phyloP scores from a whole-genome alignment of 2,888 invertebrate species.

The Acanthacorydalis orientalis region DNA sequence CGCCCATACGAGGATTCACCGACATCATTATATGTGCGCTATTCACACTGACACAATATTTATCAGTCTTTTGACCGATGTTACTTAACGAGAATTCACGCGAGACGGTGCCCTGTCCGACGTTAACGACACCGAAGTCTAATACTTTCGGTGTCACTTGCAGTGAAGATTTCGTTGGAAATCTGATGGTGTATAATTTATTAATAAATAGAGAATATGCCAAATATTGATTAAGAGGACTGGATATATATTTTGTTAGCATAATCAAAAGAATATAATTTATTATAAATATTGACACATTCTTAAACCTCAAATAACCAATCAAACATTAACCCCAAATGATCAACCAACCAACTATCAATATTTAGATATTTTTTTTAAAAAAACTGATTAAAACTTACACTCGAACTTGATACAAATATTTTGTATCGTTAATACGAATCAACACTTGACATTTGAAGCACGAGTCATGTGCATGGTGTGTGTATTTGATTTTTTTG shows the following conservation, averaged over 20 bases:
- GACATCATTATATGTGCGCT: constrained; percentile 13
- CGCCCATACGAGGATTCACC: not conserved
- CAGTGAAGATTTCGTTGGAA: constrained; percentile 16
- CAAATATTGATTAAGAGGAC: no score
- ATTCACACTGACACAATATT: constrained; percentile 17
- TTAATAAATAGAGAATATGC: no score
- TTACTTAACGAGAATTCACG: constrained; percentile 23
- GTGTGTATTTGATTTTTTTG: constrained; percentile 8
- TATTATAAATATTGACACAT: not conserved
- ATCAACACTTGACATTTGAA: constrained; percentile 20
- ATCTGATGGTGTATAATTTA: constrained; percentile 11
- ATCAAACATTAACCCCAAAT: no score
- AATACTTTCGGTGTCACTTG: constrained; percentile 18
- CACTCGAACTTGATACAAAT: constrained; percentile 20
- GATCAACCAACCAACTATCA: no score
- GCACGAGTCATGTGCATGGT: not conserved
- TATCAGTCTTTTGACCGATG: constrained; percentile 21
- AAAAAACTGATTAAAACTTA: no score
- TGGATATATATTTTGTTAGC: not conserved
- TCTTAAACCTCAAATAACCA: no score
- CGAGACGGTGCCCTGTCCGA: constrained; percentile 22
- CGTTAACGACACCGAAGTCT: constrained; percentile 27
- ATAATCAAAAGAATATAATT: not conserved
- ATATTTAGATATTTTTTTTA: no score
- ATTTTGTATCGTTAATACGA: constrained; percentile 19